Conservation (phyloP, 2,888 invertebrate genomes). For the Lysandra bellargus region DNA sequence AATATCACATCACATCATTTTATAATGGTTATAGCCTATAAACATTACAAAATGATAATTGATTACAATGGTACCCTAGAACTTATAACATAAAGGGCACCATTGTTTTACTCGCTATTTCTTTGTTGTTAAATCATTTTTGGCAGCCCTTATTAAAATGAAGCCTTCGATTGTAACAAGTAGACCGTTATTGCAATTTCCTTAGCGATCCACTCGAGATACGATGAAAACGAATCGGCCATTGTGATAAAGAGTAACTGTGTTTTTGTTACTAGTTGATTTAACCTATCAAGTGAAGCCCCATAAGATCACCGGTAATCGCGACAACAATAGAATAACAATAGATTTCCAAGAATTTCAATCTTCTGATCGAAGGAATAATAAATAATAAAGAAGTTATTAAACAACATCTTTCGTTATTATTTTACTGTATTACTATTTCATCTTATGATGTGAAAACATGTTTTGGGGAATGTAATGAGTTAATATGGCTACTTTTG, state of each 20-base stretch:
- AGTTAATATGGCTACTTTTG: neutral
- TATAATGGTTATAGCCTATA: too few species aligned
- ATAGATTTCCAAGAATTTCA: too few species aligned
- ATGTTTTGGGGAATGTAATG: neutral
- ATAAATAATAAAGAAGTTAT: too few species aligned
- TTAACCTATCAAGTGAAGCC: neutral
- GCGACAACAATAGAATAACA: too few species aligned
- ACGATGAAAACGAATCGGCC: conserved; percentile 16
- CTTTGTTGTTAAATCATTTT: neutral
- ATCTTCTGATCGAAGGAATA: too few species aligned
- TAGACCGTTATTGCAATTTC: conserved; percentile 29
- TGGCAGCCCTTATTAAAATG: conserved; percentile 9
- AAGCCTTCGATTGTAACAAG: conserved; percentile 15
- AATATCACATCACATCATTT: too few species aligned
- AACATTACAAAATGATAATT: too few species aligned
- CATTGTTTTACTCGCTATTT: neutral
- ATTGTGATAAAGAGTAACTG: conserved; percentile 20
- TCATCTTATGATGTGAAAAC: neutral
- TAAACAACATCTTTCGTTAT: too few species aligned
- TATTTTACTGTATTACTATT: too few species aligned
- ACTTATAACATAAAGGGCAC: too few species aligned
- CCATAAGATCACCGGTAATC: too few species aligned
- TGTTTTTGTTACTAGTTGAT: neutral
- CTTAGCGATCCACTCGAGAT: conserved; percentile 23
- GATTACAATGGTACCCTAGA: too few species aligned